phyloP scores from a whole-genome alignment of 2,888 invertebrate species.

The Iselma pallidipennis region DNA sequence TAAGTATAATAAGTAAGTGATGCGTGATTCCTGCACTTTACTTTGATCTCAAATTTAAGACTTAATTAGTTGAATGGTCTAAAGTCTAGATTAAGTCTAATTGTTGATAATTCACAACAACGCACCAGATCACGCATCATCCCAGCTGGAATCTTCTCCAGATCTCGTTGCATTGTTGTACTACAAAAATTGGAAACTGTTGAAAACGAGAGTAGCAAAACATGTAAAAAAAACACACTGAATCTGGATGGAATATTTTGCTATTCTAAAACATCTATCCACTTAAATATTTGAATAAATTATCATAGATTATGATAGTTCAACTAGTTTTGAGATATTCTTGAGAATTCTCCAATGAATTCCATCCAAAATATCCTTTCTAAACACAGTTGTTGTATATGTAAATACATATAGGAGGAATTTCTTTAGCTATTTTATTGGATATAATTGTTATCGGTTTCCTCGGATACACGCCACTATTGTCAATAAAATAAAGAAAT shows the following conservation, averaged over 20 bases:
- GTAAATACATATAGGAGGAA: neutral
- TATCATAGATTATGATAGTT: neutral
- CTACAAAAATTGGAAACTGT: no score
- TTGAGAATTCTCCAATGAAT: neutral
- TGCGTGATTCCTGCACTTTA: neutral
- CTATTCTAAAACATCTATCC: no score
- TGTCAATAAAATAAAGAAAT: constrained; percentile 10
- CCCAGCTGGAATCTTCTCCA: no score
- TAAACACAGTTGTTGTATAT: neutral
- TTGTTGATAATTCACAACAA: no score
- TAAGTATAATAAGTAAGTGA: neutral
- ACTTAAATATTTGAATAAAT: neutral
- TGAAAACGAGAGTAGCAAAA: neutral
- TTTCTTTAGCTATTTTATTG: neutral
- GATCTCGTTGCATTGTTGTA: no score
- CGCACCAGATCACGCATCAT: no score
- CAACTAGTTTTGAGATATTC: neutral
- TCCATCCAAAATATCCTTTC: neutral
- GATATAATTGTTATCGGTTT: neutral
- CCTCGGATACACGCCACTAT: neutral
- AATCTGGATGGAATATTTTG: neutral
- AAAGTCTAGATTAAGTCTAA: no score
- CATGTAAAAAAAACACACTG: neutral
- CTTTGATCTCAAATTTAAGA: neutral
- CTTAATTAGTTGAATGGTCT: no score